phyloP scores from a whole-genome alignment of 2,888 invertebrate species.

The Linnaemya vulpina region DNA sequence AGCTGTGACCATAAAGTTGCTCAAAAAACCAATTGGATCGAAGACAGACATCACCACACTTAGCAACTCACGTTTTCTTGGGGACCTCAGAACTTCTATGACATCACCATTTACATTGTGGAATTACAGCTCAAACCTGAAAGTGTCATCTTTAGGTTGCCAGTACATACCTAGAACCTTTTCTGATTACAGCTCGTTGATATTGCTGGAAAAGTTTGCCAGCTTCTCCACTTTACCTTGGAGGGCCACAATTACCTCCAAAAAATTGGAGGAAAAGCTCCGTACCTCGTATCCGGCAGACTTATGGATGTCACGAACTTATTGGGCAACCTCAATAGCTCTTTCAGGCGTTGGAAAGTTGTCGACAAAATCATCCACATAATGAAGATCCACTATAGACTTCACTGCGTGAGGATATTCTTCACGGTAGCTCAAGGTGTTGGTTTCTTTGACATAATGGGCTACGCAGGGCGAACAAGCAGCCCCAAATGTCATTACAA shows the following conservation, averaged over 20 bases:
- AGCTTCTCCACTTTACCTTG: background rate
- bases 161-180: too few species aligned
- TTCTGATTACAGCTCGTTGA: background rate
- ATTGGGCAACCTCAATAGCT: slow-evolving; percentile 11
- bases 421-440: slow-evolving; percentile 42
- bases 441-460: slow-evolving; percentile 45
- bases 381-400: slow-evolving; percentile 3
- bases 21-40: too few species aligned
- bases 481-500: slow-evolving; percentile 17
- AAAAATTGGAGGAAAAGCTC: slow-evolving; percentile 21
- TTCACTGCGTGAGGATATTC: slow-evolving; percentile 49
- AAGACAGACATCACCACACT: too few species aligned
- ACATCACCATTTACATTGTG: too few species aligned
- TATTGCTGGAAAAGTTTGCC: background rate
- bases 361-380: background rate
- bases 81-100: too few species aligned
- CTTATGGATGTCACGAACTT: slow-evolving; percentile 59
- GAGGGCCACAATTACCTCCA: background rate
- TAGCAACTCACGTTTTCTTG: too few species aligned
- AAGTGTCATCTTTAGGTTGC: too few species aligned
- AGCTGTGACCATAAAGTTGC: too few species aligned
- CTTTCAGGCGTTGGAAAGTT: slow-evolving; percentile 1
- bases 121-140: too few species aligned
- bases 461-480: slow-evolving; percentile 25
- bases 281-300: slow-evolving; percentile 51